Conservation (phyloP, 2,888 invertebrate genomes). For the Dermolepida albohirtum region DNA sequence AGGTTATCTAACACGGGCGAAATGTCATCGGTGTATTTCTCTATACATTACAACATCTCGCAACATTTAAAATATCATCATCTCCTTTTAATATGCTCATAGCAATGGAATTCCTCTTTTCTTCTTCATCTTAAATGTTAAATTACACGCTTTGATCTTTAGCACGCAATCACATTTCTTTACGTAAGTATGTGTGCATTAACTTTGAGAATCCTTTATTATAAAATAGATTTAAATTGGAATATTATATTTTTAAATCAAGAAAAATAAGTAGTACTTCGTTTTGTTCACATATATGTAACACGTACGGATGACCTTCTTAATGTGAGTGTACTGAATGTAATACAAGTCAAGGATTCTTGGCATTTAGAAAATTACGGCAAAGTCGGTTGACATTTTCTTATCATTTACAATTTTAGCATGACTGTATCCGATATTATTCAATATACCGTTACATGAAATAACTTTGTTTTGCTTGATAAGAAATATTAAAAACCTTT, state of each 20-base stretch:
- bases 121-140: constrained; percentile 43
- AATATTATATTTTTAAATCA: neutral
- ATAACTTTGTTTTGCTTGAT: too few species aligned
- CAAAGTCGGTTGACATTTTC: constrained; percentile 25
- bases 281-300: neutral
- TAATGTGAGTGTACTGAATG: constrained; percentile 27
- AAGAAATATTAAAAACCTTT: too few species aligned
- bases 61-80: constrained; percentile 37
- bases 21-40: constrained; percentile 36
- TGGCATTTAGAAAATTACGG: constrained; percentile 23
- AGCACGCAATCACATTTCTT: neutral
- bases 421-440: too few species aligned
- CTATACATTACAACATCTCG: constrained; percentile 23
- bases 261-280: neutral
- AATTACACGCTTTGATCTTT: constrained; percentile 24
- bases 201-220: too few species aligned
- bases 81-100: constrained; percentile 37
- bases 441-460: too few species aligned
- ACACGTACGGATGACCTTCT: constrained; percentile 12
- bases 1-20: constrained; percentile 39
- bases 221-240: neutral
- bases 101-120: constrained; percentile 15
- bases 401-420: neutral
- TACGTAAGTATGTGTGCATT: too few species aligned
- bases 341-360: constrained; percentile 30